A percentile compares a stretch with the other conserved stretches of the same genome.
Evolutionary conservation across 2,888 invertebrate genomes (phyloP).

Genomic region (Nomada flava): DNA sequence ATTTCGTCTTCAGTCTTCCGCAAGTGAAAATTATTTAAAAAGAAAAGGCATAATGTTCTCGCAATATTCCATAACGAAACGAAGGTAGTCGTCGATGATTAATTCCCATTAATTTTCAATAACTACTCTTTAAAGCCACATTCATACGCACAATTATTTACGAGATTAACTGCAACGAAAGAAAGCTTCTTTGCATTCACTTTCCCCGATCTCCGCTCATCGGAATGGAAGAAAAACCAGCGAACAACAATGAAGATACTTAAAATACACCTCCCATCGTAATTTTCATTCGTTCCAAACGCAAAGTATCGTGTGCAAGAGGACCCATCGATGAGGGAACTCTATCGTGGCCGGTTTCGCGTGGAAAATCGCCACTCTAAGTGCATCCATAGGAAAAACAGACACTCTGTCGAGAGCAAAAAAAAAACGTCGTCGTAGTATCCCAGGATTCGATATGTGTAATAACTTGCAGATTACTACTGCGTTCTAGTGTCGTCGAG

Average conservation of each 20-base stretch:
- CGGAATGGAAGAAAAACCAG: not conserved
- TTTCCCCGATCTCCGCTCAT: not conserved
- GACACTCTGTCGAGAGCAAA: conserved; percentile 18
- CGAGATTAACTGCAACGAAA: not conserved
- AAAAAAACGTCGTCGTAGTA: conserved; percentile 34
- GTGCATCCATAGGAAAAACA: conserved; percentile 12
- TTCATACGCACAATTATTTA: not conserved
- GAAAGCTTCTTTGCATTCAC: conserved; percentile 22
- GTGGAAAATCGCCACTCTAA: conserved; percentile 13
- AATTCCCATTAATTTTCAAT: too few species aligned
- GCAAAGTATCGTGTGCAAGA: conserved; percentile 1
- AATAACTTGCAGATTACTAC: conserved; percentile 34
- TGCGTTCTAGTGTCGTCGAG: conserved; percentile 44
- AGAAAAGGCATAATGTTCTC: too few species aligned
- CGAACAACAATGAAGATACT: too few species aligned
- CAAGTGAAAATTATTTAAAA: too few species aligned
- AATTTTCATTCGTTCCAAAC: conserved; percentile 4
- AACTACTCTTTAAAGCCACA: too few species aligned
- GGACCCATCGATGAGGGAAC: conserved; percentile 41
- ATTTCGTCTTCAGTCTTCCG: too few species aligned
- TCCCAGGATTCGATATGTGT: conserved; percentile 49
- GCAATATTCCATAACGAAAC: too few species aligned
- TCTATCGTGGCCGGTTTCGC: conserved; percentile 23
- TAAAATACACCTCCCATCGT: not conserved
- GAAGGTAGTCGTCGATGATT: too few species aligned